phyloP scores from a whole-genome alignment of 2,113 vertebrate species.

The Apistogramma diplotaenia region DNA sequence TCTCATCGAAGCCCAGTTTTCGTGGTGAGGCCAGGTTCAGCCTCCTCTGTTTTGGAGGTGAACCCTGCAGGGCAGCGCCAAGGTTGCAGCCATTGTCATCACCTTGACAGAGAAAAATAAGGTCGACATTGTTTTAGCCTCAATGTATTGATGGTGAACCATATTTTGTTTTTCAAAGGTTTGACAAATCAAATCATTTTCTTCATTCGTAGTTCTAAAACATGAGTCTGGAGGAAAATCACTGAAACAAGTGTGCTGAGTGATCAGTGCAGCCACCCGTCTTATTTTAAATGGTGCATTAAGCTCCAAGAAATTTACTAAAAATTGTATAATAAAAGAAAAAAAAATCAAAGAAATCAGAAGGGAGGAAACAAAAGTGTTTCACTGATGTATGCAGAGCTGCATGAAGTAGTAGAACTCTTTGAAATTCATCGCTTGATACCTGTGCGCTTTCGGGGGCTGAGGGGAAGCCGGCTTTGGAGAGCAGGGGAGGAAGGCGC shows the following conservation, averaged over 20 bases:
- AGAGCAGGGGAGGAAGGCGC: not conserved
- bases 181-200: too few species aligned
- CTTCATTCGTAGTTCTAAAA: too few species aligned
- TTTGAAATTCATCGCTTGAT: not conserved
- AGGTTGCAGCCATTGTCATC: slow-evolving; percentile 90
- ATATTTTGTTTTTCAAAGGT: not conserved
- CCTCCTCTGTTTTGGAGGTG: slow-evolving; percentile 84
- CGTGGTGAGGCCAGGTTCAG: slow-evolving; percentile 55
- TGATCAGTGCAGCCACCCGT: too few species aligned
- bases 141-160: not conserved
- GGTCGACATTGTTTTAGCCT: rapidly evolving
- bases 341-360: too few species aligned
- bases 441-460: slow-evolving; percentile 92
- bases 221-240: too few species aligned
- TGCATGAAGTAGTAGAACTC: not conserved
- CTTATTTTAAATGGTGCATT: too few species aligned
- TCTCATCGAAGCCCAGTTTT: slow-evolving; percentile 81
- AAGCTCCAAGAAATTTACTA: too few species aligned
- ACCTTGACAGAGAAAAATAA: slow-evolving; percentile 61
- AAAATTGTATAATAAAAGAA: too few species aligned
- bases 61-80: slow-evolving; percentile 66
- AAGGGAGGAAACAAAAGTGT: too few species aligned
- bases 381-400: not conserved
- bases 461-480: slow-evolving; percentile 78
- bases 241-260: too few species aligned